These are phyloP conservation scores for Cnemophilus loriae DNA, from an alignment of 2,113 vertebrate species.

Conservation along the genomic window DNA sequence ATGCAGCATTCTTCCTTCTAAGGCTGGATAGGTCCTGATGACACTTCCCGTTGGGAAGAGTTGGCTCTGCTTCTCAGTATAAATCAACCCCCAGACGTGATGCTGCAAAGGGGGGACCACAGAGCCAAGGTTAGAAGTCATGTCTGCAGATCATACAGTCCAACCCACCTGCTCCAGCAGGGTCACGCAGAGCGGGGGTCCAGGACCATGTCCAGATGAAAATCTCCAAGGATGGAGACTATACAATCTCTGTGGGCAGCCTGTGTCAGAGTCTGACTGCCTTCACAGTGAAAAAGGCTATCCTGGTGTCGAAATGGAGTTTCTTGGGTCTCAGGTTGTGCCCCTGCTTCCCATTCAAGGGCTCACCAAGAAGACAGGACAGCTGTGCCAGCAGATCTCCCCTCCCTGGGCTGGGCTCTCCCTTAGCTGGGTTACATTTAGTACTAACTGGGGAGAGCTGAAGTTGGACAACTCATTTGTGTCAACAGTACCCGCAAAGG, in stretches of 20 bases:
- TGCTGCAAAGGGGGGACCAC: neutral
- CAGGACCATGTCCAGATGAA: neutral
- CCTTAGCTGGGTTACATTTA: neutral
- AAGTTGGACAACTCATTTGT: slow-evolving; percentile 13
- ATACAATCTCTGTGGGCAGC: neutral
- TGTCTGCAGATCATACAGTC: neutral
- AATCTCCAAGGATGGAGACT: neutral
- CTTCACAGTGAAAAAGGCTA: neutral
- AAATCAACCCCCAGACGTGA: neutral
- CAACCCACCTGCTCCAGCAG: neutral
- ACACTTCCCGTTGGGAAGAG: neutral
- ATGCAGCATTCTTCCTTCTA: neutral
- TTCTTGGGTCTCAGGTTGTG: neutral
- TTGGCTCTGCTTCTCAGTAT: neutral
- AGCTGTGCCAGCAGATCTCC: neutral
- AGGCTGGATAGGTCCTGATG: neutral
- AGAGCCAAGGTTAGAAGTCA: neutral
- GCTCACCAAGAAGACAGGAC: neutral
- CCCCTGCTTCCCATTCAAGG: neutral
- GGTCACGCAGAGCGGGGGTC: neutral
- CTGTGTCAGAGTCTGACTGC: neutral
- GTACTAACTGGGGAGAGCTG: slow-evolving; percentile 25
- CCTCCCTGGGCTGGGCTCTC: neutral
- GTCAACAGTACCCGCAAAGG: neutral
- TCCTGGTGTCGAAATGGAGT: neutral